These are phyloP conservation scores for Trichomalopsis sarcophagae DNA, from an alignment of 1,140 invertebrate genomes.

Conservation along the genomic window DNA sequence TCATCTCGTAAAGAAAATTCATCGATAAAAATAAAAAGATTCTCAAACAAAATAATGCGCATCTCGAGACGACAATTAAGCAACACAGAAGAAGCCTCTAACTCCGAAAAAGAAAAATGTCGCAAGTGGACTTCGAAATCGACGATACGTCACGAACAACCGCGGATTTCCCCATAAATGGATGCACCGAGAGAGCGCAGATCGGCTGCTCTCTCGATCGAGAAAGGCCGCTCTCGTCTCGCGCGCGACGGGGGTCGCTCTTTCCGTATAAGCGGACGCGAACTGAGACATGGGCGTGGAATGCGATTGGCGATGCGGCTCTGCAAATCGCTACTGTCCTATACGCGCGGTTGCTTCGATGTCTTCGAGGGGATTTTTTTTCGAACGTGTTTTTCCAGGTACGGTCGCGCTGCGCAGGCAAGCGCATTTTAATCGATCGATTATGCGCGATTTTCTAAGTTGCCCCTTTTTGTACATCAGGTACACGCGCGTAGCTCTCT, in stretches of 20 bases:
- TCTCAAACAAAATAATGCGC: too few relatives aligned
- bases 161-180: slow-evolving; percentile 41
- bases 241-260: background rate
- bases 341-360: background rate
- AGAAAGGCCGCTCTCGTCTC: slow-evolving; percentile 1
- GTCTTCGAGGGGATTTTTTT: slow-evolving; percentile 1
- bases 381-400: background rate
- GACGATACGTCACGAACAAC: background rate
- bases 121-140: background rate
- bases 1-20: too few relatives aligned
- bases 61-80: too few relatives aligned
- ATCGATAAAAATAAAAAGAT: too few relatives aligned
- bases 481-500: too few relatives aligned
- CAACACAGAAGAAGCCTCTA: too few relatives aligned
- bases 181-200: background rate
- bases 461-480: background rate
- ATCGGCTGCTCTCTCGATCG: background rate
- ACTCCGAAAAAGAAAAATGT: background rate
- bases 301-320: slow-evolving; percentile 16
- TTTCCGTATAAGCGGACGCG: slow-evolving; percentile 26
- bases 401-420: background rate
- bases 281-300: background rate
- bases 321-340: background rate
- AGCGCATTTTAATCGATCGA: slow-evolving; percentile 33
- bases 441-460: slow-evolving; percentile 11